These are phyloP conservation scores for Cantharis rustica DNA, from an alignment of 2,888 invertebrate genomes.

Conservation along the genomic window DNA sequence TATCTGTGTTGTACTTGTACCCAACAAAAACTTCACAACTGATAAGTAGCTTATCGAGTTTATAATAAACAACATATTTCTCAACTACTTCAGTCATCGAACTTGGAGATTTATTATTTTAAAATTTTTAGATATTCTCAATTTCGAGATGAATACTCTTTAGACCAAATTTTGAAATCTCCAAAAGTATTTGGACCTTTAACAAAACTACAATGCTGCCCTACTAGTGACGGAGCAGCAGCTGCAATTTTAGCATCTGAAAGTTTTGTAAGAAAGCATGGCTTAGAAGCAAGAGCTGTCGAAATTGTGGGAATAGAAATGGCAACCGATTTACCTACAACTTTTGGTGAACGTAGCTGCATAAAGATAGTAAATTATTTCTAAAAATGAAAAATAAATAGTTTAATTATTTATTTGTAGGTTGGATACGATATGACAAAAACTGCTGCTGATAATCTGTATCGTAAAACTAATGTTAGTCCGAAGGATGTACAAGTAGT, in stretches of 20 bases:
- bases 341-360: slow-evolving; percentile 81
- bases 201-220: slow-evolving; percentile 97
- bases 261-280: slow-evolving; percentile 83
- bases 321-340: slow-evolving; percentile 87
- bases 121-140: slow-evolving; percentile 82
- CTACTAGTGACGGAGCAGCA: slow-evolving; percentile 97
- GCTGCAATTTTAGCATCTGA: slow-evolving; percentile 92
- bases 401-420: slow-evolving; percentile 44
- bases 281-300: slow-evolving; percentile 84
- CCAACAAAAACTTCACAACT: not conserved
- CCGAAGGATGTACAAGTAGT: slow-evolving; percentile 90
- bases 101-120: not conserved
- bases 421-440: slow-evolving; percentile 95
- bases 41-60: not conserved
- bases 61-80: not conserved
- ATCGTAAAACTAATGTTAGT: slow-evolving; percentile 72
- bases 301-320: slow-evolving; percentile 98
- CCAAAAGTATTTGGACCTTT: slow-evolving; percentile 89
- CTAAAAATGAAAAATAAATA: not conserved
- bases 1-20: not conserved
- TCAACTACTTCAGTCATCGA: not conserved
- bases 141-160: slow-evolving; percentile 86
- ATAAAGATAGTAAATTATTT: slow-evolving; percentile 69
- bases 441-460: slow-evolving; percentile 76
- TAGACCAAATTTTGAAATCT: slow-evolving; percentile 89